Evolutionary conservation across 35 echinoderm and acorn worm genomes (phyloP), one percentile per base, ranked within the genome.

Genomic region (Amphiura filiformis): DNA sequence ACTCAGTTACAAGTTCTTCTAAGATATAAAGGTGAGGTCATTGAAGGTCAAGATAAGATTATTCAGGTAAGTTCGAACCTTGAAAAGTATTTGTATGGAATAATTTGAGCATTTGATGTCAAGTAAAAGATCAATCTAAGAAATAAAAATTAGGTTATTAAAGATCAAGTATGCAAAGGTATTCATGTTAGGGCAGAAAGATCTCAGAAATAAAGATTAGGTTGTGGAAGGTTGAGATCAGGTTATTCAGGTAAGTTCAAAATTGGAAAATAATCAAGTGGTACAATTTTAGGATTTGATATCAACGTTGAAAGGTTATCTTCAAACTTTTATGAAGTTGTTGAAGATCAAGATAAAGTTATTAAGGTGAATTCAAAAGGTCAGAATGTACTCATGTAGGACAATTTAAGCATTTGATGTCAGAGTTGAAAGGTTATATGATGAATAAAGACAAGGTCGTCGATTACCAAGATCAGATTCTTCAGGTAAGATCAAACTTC

Each of bases 381-480:
- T 83, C 11, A 70, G 26, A 82, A 78, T 89, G 84, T 75, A 78
- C 80, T 76, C 36, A 80, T 57, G 57, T 76, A 35, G 3, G 82
- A 32, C 44, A 87, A 35, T 56, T 90, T 0, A 87, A 94, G 31
- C 78, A 86, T 1, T 83, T 86, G 78, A 82, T 81, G 42, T 76
- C 80, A 76, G 88, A 89, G 31, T 41, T 89, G 26, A 81, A 90
- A 79, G 79, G 86, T 35, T 82, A 90, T 83, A 49, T 79, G 17
- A 75, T 75, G 31, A 78, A 89, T 78, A 87, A 94, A 77, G 77
- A 89, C 47, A 87, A 94, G 49, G 87, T 94, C n/a, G 81, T 94
- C 18, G 81, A 90, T 41, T 77, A 87, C 82, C 80, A 87, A 65
- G 92, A 94, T 85, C 89, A 85, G 77, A 87, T 89, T 37, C 89